Evolutionary conservation across 2,113 vertebrate genomes (phyloP).

Genomic region (Tenrec ecaudatus): DNA sequence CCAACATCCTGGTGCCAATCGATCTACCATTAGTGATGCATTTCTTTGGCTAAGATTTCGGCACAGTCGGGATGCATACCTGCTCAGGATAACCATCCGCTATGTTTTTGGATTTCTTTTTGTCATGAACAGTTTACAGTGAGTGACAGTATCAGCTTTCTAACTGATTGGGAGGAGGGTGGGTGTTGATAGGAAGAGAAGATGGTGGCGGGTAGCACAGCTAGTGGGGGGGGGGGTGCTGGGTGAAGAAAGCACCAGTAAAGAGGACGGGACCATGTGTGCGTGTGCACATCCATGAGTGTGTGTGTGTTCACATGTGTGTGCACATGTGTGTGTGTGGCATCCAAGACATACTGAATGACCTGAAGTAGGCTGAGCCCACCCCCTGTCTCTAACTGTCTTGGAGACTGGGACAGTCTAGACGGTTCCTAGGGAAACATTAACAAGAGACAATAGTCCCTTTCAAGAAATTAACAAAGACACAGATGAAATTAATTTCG

Average conservation of each 20-base stretch:
- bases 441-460: not conserved
- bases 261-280: not conserved
- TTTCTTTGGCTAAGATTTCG: not conserved
- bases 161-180: not conserved
- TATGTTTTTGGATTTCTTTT: not conserved
- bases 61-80: not conserved
- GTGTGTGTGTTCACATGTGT: too few relatives aligned
- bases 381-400: not conserved
- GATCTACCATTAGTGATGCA: constrained; percentile 5
- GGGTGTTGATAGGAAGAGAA: not conserved
- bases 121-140: not conserved
- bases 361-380: not conserved
- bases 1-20: not conserved
- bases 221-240: not conserved
- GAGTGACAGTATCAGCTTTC: not conserved
- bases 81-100: not conserved
- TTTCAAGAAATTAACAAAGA: not conserved
- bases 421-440: fast-evolving
- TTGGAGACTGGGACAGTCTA: too few relatives aligned
- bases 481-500: not conserved
- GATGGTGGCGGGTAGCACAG: fast-evolving
- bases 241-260: fast-evolving
- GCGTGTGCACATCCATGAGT: too few relatives aligned
- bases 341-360: too few relatives aligned
- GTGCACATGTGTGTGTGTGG: too few relatives aligned